Evolutionary conservation across 2,888 invertebrate genomes (phyloP).

Genomic region (Proisotoma minuta): DNA sequence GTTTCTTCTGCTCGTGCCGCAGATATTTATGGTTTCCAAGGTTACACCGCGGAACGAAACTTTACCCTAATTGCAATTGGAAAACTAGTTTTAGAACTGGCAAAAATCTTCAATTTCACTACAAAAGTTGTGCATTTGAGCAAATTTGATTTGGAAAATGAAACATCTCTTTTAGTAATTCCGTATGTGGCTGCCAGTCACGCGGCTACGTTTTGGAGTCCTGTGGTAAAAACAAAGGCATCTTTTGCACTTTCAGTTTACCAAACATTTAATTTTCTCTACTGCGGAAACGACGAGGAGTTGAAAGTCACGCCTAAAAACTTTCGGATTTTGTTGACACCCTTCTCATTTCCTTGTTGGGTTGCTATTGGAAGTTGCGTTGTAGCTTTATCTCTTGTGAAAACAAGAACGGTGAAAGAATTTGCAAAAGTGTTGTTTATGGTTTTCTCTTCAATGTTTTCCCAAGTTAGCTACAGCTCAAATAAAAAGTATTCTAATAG

Average conservation of each 20-base stretch:
- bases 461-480: neutral
- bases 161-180: too few relatives aligned
- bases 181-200: conserved; percentile 17
- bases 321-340: conserved; percentile 2
- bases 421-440: too few relatives aligned
- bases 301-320: conserved; percentile 1
- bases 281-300: conserved; percentile 18
- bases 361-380: neutral
- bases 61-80: conserved; percentile 18
- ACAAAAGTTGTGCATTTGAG: too few relatives aligned
- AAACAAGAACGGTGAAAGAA: neutral
- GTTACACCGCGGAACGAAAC: conserved; percentile 15
- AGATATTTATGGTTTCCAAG: conserved; percentile 22
- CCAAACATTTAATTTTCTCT: conserved; percentile 24
- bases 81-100: conserved; percentile 20
- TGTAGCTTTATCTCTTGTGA: neutral
- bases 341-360: conserved; percentile 14
- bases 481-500: neutral
- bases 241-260: conserved; percentile 12
- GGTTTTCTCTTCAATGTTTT: neutral
- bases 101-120: conserved; percentile 14
- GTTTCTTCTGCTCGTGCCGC: conserved; percentile 10
- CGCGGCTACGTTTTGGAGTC: conserved; percentile 9
- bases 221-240: conserved; percentile 4
- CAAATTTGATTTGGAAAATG: conserved; percentile 5